phyloP scores from a whole-genome alignment of 2,888 invertebrate species.

The Isotomurus palustris region DNA sequence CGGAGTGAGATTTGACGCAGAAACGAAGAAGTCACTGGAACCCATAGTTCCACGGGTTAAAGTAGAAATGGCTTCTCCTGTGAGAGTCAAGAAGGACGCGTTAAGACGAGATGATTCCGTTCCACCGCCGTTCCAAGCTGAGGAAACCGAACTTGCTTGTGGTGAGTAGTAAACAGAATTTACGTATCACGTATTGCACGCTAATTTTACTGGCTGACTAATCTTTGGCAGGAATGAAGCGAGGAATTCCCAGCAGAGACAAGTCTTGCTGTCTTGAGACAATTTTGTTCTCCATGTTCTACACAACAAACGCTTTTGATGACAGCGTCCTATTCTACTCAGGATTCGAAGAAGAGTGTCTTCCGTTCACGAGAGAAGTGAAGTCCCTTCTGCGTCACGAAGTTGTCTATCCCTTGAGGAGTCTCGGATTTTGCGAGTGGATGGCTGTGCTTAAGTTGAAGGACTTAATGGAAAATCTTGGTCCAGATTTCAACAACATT shows the following conservation, averaged over 20 bases:
- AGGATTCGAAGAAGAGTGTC: conserved; percentile 13
- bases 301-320: conserved; percentile 33
- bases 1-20: conserved; percentile 1
- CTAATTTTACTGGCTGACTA: not conserved
- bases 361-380: conserved; percentile 18
- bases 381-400: conserved; percentile 21
- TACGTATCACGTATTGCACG: not conserved
- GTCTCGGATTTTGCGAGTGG: conserved; percentile 20
- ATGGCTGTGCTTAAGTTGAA: conserved; percentile 18
- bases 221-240: conserved; percentile 12
- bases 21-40: too few relatives aligned
- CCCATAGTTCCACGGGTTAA: conserved; percentile 18
- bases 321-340: conserved; percentile 20
- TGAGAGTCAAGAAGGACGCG: conserved; percentile 2
- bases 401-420: conserved; percentile 26
- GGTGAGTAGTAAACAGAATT: too few relatives aligned
- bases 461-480: conserved; percentile 19
- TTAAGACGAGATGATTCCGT: conserved; percentile 3
- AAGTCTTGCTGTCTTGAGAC: conserved; percentile 31
- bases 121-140: conserved; percentile 34
- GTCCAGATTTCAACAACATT: conserved; percentile 30
- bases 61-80: conserved; percentile 1
- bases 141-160: conserved; percentile 31
- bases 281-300: conserved; percentile 33
- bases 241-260: conserved; percentile 28